Percentiles rank a stretch among this genome's conserved stretches.
Evolutionary conservation across 2,888 invertebrate species (phyloP).

Genomic region (Odontothrips loti): DNA sequence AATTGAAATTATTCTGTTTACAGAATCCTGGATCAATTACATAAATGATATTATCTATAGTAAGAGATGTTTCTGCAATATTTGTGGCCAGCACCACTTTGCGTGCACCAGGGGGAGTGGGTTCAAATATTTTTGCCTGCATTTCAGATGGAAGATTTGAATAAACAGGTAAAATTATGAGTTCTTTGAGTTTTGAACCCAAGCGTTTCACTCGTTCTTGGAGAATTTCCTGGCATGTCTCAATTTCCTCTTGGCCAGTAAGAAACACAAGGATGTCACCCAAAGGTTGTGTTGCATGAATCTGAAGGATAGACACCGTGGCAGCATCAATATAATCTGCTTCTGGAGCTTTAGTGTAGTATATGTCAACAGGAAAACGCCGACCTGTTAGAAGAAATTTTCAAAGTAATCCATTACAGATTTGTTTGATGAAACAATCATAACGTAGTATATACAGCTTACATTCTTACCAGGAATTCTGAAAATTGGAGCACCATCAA

Average conservation of each 20-base stretch:
- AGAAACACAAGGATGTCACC: conserved; percentile 96
- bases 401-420: conserved; percentile 16
- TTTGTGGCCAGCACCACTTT: conserved; percentile 95
- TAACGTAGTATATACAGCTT: not conserved
- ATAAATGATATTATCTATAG: conserved; percentile 97
- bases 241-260: conserved; percentile 69
- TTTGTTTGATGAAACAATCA: not conserved
- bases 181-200: conserved; percentile 88
- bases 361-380: conserved; percentile 96
- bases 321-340: conserved; percentile 98
- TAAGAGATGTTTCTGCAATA: conserved; percentile 97
- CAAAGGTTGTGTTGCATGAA: conserved; percentile 93
- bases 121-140: conserved; percentile 98
- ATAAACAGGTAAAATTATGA: conserved; percentile 92
- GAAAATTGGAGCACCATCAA: conserved; percentile 97
- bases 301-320: conserved; percentile 95
- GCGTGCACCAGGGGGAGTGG: conserved; percentile 91
- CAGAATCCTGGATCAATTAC: conserved; percentile 99
- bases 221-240: conserved; percentile 81
- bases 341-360: conserved; percentile 98
- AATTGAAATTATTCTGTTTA: conserved; percentile 97
- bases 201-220: conserved; percentile 87
- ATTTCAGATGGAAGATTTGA: conserved; percentile 97
- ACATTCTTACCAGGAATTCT: conserved; percentile 65
- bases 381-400: conserved; percentile 57